Evolutionary conservation across 2,113 vertebrate genomes (phyloP), one percentile per base, ranked within the genome.

Genomic region (Ancistrus triradiatus): DNA sequence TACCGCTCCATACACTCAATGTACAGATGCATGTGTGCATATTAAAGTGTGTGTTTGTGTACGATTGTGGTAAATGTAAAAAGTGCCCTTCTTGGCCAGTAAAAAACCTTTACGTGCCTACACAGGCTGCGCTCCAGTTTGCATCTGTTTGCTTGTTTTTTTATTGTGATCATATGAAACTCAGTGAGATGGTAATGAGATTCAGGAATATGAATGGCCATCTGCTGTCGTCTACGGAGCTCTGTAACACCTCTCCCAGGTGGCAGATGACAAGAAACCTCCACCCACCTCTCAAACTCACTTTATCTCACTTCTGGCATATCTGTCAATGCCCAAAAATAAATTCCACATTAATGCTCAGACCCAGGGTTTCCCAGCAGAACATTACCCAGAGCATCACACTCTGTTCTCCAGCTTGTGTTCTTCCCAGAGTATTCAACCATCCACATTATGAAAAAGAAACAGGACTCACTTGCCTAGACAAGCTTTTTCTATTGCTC

Each of bases 201-300:
- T 69, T 59, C 69, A 51, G 59, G 66, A 74, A 73, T 72, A 77
- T 73, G 73, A 74, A 74, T 67, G 57, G 38, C 72, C 76, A 77
- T 77, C 72, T 77, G 74, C 67, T 61, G 72, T 65, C 62, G 63
- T 69, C 69, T 77, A 66, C 58, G 40, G 35, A 21, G 38, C 50
- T 62, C 52, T 5, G 35, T 66, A 44, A 59, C 43, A 70, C 60
- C 48, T 66, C 67, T 63, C 38, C 28, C 19, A 42, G 48, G 56
- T 49, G n/a, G 21, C 55, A 46, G 25, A 47, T 25, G 13, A 59
- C 31, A 51, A 53, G 51, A 68, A 63, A 59, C 57, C 6, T 55
- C 33, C 14, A 17, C 19, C 10, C 55, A 68, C 73, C 28, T 71
- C 31, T 55, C 58, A 59, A 50, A 55, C 52, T 63, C 52, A 43